Evolutionary conservation across 2,888 invertebrate genomes (phyloP), one percentile per base, ranked within the genome.

Genomic region (Pseudoips prasinana): DNA sequence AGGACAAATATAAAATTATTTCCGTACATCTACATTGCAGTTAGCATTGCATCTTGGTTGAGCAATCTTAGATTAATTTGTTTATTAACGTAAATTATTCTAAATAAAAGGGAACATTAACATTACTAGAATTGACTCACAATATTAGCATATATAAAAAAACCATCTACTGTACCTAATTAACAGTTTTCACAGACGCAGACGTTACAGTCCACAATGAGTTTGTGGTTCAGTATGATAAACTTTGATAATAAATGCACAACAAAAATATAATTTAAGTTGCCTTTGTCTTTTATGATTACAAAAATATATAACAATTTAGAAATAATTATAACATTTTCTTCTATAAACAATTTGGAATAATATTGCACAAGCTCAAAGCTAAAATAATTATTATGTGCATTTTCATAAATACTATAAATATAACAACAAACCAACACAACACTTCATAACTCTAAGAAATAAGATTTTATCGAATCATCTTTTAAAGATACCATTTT

Each of bases 71-170:
- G 66, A 76, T 74, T 81, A 81, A 76, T 79, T 81, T 83, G 76
- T 79, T 81, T 77, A 77, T 66, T 75, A 72, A 74, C 60, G 74
- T 82, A 85, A 82, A 82, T 77, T 77, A 83, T 75, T 80, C 79
- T 82, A 86, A 84, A 84, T 75, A 80, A 86, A 82, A 76, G 79
- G 77, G 70, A 85, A 84, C 73, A 77, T 73, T 79, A 79, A 77
- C 73, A 74, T 84, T 83, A 83, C 83, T 83, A 84, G 75, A 86
- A 86, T 88, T 87, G 87, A 88, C 87, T 88, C 84, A 81, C 83
- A 77, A 81, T 81, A 81, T 82, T 75, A 83, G 85, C 78, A 73
- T 80, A 82, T 75, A 76, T 68, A 49, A 63, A 76, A 82, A 73
- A 78, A 71, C 49, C 64, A 63, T 70, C 72, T 79, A 77, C 64